Evolutionary conservation across 2,797 vertebrate genomes (phyloP), one percentile per base, ranked within the genome.

Genomic region (Labroides dimidiatus): DNA sequence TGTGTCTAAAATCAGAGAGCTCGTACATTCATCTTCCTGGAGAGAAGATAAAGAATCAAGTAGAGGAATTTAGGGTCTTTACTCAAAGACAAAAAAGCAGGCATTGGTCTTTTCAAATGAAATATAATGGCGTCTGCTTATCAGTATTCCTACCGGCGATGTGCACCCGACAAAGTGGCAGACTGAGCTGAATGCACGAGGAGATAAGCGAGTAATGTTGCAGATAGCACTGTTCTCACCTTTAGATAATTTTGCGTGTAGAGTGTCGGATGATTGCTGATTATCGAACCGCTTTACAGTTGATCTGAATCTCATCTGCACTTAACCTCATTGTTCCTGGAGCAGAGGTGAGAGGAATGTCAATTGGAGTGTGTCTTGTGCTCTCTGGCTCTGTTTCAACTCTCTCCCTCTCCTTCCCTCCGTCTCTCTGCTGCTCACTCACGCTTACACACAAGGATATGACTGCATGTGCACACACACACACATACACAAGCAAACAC

Each of bases 331-430:
- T 90, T 93, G 90, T 87, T 91, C 85, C 72, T 67, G 75, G 82
- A 84, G 78, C 82, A 89, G 90, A 89, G 91, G 91, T 91, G 87
- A 92, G 87, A 77, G 75, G 90, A 93, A 93, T 93, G 91, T 91
- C 88, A 91, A 90, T 91, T 80, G 84, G 75, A 85, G 78, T 71
- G 82, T 63, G 84, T 81, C 76, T 84, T 71, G 55, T 66, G 74
- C 69, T 84, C 63, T 62, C 70, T 79, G 81, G 73, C 82, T 64
- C 60, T 13, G 64, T 75, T 81, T 79, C 78, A 84, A 80, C 71
- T 74, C 59, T 37, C 66, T 65, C 60, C 33, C 64, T 51, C 37
- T 51, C 62, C 41, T 44, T 44, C 44, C 45, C 24, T 39, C 8
- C 30, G 4, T 33, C 37, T 12, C 37, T 23, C 23, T 64, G 23